phyloP scores from a whole-genome alignment of 2,113 vertebrate species.

The Pseudorectes ferrugineus region DNA sequence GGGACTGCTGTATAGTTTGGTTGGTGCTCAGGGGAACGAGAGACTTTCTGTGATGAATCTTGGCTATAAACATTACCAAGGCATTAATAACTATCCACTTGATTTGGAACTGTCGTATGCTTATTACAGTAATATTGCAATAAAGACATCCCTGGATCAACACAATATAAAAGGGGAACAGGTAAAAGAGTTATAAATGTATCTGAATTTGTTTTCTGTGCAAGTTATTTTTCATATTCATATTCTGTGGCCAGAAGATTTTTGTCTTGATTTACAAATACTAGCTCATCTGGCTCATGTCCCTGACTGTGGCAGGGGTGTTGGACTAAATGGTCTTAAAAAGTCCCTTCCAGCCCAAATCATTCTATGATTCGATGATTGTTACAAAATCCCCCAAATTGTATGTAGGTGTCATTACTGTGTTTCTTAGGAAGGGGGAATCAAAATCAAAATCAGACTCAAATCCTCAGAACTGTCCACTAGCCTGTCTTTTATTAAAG shows the following conservation, averaged over 20 bases:
- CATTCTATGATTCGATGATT: neutral
- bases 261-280: neutral
- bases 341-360: neutral
- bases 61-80: slow-evolving; percentile 91
- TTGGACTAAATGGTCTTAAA: neutral
- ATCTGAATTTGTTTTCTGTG: neutral
- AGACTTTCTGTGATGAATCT: slow-evolving; percentile 87
- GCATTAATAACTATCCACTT: slow-evolving; percentile 82
- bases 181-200: slow-evolving; percentile 59
- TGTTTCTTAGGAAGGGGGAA: neutral
- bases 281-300: neutral
- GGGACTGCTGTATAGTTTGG: slow-evolving; percentile 89
- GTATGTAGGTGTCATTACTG: neutral
- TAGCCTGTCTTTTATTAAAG: neutral
- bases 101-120: slow-evolving; percentile 83
- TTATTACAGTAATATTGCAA: slow-evolving; percentile 86
- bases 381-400: neutral
- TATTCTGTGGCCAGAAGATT: neutral
- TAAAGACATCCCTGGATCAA: slow-evolving; percentile 77
- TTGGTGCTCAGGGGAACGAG: slow-evolving; percentile 80
- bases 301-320: neutral
- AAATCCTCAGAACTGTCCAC: neutral
- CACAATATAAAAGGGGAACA: slow-evolving; percentile 69
- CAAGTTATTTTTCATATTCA: neutral
- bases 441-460: neutral